phyloP scores from a whole-genome alignment of 1,140 invertebrate genomes.

The Heliconius hermathena region DNA sequence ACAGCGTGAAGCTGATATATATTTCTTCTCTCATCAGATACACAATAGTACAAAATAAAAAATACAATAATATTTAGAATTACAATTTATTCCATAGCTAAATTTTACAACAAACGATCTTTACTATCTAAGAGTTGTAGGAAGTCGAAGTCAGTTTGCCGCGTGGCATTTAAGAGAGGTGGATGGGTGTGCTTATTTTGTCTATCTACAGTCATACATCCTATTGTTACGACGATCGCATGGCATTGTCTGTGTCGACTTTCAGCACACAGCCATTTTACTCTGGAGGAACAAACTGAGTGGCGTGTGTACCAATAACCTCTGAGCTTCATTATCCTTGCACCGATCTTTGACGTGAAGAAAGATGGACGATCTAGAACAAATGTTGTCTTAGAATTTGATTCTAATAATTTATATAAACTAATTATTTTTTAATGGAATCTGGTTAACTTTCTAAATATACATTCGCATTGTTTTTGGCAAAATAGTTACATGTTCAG shows the following conservation, averaged over 20 bases:
- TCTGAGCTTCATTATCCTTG: constrained; percentile 65
- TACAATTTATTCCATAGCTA: constrained; percentile 43
- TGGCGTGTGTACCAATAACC: constrained; percentile 70
- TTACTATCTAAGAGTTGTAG: constrained; percentile 53
- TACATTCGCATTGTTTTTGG: background rate
- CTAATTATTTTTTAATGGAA: background rate
- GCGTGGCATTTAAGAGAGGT: constrained; percentile 43
- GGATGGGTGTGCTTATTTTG: constrained; percentile 73
- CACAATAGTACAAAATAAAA: background rate
- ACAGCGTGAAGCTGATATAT: too few relatives aligned
- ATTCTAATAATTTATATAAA: background rate
- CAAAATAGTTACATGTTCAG: too few relatives aligned
- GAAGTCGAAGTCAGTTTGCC: constrained; percentile 48
- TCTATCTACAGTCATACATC: constrained; percentile 64
- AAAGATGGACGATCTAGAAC: constrained; percentile 68
- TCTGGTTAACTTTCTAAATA: background rate
- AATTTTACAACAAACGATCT: constrained; percentile 43
- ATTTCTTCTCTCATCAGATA: background rate
- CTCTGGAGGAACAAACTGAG: constrained; percentile 67
- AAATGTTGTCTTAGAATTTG: constrained; percentile 14
- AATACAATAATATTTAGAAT: constrained; percentile 21
- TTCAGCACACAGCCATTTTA: constrained; percentile 71
- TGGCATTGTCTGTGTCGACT: constrained; percentile 64
- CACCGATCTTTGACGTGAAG: constrained; percentile 69
- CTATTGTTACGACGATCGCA: constrained; percentile 70